Evolutionary conservation across 2,888 invertebrate genomes (phyloP).

Genomic region (Chalcosyrphus nemorum): DNA sequence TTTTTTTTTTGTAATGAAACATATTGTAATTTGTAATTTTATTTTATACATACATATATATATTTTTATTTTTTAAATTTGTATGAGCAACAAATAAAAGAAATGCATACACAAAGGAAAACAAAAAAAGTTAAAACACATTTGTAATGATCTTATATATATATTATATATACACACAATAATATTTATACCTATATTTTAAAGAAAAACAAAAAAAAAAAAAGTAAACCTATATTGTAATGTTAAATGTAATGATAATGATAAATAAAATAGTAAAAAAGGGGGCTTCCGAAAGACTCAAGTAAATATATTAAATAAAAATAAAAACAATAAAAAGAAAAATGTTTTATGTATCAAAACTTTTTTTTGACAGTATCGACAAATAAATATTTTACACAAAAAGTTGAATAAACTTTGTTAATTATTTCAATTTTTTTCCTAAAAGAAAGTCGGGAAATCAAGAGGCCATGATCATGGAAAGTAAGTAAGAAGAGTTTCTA

Average conservation of each 20-base stretch:
- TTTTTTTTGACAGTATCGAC: slow-evolving; percentile 60
- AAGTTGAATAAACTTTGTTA: neutral
- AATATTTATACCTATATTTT: slow-evolving; percentile 64
- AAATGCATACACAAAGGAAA: neutral
- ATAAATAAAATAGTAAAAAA: slow-evolving; percentile 42
- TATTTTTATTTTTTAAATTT: slow-evolving; percentile 11
- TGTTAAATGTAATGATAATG: slow-evolving; percentile 51
- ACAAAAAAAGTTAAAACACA: slow-evolving; percentile 5
- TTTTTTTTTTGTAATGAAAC: neutral
- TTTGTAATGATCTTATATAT: slow-evolving; percentile 53
- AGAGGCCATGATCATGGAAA: too few species aligned
- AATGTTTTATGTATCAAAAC: slow-evolving; percentile 48
- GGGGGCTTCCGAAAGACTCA: slow-evolving; percentile 72
- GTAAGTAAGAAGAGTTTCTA: too few species aligned
- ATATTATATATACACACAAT: slow-evolving; percentile 58
- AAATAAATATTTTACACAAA: slow-evolving; percentile 72
- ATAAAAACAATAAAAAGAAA: neutral
- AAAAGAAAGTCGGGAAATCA: neutral
- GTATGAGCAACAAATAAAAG: slow-evolving; percentile 45
- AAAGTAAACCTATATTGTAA: slow-evolving; percentile 54
- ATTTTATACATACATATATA: slow-evolving; percentile 33
- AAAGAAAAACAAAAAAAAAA: slow-evolving; percentile 24
- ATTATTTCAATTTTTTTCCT: too few species aligned
- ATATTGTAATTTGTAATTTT: slow-evolving; percentile 57
- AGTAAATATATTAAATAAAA: slow-evolving; percentile 46